Evolutionary conservation across 2,888 invertebrate genomes (phyloP).

Genomic region (Spisula subtruncata): DNA sequence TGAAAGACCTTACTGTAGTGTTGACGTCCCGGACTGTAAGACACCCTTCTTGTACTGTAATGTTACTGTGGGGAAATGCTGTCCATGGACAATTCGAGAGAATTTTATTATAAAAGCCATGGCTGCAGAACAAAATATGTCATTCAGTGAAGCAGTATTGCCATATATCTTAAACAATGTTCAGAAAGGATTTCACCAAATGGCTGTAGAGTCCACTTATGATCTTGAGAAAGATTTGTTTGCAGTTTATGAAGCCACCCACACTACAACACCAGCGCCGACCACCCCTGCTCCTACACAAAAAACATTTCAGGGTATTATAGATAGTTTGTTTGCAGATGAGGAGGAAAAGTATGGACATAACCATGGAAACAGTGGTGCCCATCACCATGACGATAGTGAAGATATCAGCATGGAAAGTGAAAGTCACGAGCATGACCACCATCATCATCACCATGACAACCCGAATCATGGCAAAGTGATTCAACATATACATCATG

Average conservation of each 20-base stretch:
- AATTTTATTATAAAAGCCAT: slow-evolving; percentile 52
- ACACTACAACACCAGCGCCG: not conserved
- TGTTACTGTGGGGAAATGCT: slow-evolving; percentile 69
- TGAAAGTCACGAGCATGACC: not conserved
- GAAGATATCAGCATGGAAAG: not conserved
- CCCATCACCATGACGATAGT: not conserved
- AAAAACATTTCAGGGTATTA: not conserved
- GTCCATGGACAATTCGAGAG: slow-evolving; percentile 69
- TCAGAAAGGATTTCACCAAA: slow-evolving; percentile 32
- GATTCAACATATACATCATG: slow-evolving; percentile 24
- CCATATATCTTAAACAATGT: slow-evolving; percentile 50
- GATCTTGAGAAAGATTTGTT: slow-evolving; percentile 33
- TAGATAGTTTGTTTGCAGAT: not conserved
- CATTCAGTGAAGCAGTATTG: slow-evolving; percentile 44
- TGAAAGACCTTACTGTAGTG: slow-evolving; percentile 72
- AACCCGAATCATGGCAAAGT: slow-evolving; percentile 7
- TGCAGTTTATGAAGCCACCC: slow-evolving; percentile 6
- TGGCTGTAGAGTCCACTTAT: not conserved
- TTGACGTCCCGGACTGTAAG: slow-evolving; percentile 70
- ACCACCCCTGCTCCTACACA: not conserved
- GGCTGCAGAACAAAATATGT: slow-evolving; percentile 19
- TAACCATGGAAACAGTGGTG: not conserved
- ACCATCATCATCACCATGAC: slow-evolving; percentile 10
- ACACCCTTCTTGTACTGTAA: slow-evolving; percentile 76
- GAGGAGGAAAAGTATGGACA: not conserved